Conservation (phyloP, 1,140 invertebrate species). For the Aphidius ervi region DNA sequence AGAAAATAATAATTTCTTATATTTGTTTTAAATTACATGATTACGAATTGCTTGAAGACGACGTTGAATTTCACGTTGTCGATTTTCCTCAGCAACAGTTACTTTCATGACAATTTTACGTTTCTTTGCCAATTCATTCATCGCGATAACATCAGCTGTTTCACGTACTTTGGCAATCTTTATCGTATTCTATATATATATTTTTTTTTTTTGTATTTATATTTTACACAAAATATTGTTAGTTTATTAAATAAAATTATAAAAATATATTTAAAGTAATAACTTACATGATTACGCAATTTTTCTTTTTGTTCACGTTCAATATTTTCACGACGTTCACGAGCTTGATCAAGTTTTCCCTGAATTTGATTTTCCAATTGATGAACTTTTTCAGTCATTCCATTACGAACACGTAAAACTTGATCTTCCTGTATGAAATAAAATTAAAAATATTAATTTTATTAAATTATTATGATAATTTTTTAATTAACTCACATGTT, state of each 20-base stretch:
- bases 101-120: constrained; percentile 48
- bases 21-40: constrained; percentile 50
- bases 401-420: constrained; percentile 63
- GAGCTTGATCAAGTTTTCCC: constrained; percentile 68
- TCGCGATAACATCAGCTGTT: constrained; percentile 58
- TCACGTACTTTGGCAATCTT: constrained; percentile 69
- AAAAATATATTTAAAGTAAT: background rate
- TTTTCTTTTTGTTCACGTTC: constrained; percentile 72
- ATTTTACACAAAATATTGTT: background rate
- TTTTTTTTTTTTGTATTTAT: constrained; percentile 22
- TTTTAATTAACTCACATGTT: constrained; percentile 68
- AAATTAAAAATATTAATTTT: constrained; percentile 16
- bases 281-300: constrained; percentile 70
- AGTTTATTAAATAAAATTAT: constrained; percentile 1
- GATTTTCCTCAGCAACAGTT: constrained; percentile 69
- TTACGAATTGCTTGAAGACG: constrained; percentile 75
- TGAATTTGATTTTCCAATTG: constrained; percentile 66
- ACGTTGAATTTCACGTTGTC: constrained; percentile 74
- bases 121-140: constrained; percentile 66
- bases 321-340: constrained; percentile 63
- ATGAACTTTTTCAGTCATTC: constrained; percentile 62
- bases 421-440: constrained; percentile 62
- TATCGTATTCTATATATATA: constrained; percentile 57
- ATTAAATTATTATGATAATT: background rate
- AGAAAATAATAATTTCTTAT: constrained; percentile 13